phyloP scores from a whole-genome alignment of 1,140 invertebrate species.

The Bombus sibiricus region DNA sequence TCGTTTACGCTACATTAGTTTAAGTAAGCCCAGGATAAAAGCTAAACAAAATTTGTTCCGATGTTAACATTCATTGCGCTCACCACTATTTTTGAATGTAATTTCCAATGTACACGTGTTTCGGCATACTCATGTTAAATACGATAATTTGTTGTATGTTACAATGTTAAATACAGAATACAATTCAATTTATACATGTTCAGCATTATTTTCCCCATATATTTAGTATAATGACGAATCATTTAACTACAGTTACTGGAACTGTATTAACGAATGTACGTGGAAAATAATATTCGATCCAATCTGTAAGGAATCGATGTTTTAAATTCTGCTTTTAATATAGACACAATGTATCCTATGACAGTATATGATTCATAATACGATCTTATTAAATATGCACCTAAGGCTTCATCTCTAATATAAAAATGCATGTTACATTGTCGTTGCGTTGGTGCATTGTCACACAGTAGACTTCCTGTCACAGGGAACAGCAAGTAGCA shows the following conservation, averaged over 20 bases:
- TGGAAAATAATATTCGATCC: background rate
- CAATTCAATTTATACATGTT: background rate
- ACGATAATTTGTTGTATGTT: background rate
- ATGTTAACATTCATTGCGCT: background rate
- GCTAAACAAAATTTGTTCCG: background rate
- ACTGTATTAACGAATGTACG: background rate
- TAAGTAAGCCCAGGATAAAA: background rate
- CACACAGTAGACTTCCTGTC: slow-evolving; percentile 27
- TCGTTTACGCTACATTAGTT: background rate
- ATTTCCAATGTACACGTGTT: background rate
- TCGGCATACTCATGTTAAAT: background rate
- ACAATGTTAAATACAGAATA: slow-evolving; percentile 30
- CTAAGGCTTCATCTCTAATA: slow-evolving; percentile 42
- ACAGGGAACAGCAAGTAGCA: background rate
- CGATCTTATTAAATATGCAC: slow-evolving; percentile 32
- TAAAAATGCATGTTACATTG: background rate
- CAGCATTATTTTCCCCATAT: too few relatives aligned
- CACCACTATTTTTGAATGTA: background rate
- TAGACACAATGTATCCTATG: slow-evolving; percentile 11
- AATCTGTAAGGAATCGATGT: too few relatives aligned
- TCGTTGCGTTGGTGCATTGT: background rate
- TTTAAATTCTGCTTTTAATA: background rate
- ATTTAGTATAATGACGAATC: background rate
- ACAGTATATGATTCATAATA: background rate
- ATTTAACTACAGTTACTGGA: too few relatives aligned